Conservation (phyloP, 2,888 invertebrate species). For the Drosophila affinis region DNA sequence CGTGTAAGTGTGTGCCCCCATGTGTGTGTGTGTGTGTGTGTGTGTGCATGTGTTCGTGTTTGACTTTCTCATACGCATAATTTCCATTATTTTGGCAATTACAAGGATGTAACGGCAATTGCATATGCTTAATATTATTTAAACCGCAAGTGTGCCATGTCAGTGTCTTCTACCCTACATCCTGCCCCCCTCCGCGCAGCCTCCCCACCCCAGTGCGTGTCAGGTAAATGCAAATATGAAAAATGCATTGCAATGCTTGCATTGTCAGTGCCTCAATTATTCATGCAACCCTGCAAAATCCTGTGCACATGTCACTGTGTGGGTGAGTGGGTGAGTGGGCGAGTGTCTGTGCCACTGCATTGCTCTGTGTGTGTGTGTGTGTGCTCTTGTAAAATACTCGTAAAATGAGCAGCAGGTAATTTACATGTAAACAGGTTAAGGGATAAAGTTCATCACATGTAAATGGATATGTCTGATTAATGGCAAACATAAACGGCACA, state of each 20-base stretch:
- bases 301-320: constrained; percentile 4
- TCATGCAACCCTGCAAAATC: constrained; percentile 12
- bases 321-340: neutral
- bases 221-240: constrained; percentile 43
- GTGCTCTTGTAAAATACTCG: constrained; percentile 11
- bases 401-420: constrained; percentile 48
- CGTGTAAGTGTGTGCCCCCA: neutral
- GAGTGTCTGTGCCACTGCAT: constrained; percentile 14
- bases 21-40: constrained; percentile 13
- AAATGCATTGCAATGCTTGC: constrained; percentile 42
- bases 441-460: constrained; percentile 47
- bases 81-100: constrained; percentile 73
- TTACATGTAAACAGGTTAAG: constrained; percentile 51
- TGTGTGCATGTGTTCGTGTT: constrained; percentile 19
- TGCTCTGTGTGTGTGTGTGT: neutral
- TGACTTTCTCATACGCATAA: constrained; percentile 57
- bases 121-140: constrained; percentile 62
- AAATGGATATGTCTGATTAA: constrained; percentile 42
- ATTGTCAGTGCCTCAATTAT: constrained; percentile 43
- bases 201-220: neutral
- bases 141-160: constrained; percentile 46
- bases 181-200: too few relatives aligned
- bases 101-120: constrained; percentile 59
- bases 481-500: constrained; percentile 38
- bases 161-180: too few relatives aligned